Conservation (phyloP, 2,113 vertebrate genomes). For the Butorides virescens region DNA sequence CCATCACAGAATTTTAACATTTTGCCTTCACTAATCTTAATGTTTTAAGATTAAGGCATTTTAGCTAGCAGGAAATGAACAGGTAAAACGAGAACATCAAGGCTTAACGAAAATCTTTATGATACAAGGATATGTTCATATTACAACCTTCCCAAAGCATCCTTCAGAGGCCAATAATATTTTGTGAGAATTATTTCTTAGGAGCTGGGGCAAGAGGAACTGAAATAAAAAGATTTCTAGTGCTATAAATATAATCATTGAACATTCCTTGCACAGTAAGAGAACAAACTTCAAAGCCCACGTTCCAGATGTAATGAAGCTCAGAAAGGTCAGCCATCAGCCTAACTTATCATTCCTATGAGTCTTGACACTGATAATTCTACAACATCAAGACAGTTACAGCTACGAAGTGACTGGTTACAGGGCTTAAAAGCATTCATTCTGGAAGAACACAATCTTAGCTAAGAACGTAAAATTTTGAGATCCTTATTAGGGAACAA, state of each 20-base stretch:
- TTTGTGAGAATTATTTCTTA: background rate
- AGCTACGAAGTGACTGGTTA: background rate
- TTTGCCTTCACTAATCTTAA: background rate
- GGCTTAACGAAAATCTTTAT: background rate
- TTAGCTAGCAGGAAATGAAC: background rate
- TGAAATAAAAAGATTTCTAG: constrained; percentile 3
- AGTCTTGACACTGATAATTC: background rate
- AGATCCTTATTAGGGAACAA: background rate
- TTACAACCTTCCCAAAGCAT: background rate
- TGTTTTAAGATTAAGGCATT: background rate
- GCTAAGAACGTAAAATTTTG: background rate
- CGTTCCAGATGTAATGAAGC: background rate
- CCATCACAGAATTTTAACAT: background rate
- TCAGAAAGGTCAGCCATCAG: background rate
- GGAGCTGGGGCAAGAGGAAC: background rate
- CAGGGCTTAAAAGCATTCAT: background rate
- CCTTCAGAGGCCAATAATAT: background rate
- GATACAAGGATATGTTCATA: background rate
- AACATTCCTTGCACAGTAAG: background rate
- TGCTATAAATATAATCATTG: background rate
- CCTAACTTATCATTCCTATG: background rate
- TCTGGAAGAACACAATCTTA: background rate
- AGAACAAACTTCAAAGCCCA: constrained; percentile 17
- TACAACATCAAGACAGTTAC: background rate
- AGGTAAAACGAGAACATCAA: background rate